Conservation (phyloP, 2,113 vertebrate species). For the Erpornis zantholeuca region DNA sequence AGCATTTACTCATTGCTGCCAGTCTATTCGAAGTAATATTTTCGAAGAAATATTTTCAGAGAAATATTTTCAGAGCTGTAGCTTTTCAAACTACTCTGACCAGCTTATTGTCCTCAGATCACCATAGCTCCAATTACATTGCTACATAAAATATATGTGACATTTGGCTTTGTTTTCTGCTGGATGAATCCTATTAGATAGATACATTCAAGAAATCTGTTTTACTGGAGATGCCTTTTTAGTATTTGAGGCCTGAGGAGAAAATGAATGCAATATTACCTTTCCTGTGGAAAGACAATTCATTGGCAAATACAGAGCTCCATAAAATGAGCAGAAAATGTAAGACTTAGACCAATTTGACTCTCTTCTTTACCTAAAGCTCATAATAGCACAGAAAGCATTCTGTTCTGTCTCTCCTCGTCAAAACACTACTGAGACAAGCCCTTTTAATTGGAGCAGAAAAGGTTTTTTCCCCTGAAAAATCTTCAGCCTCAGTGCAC, state of each 20-base stretch:
- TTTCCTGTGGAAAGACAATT: background rate
- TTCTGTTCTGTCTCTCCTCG: background rate
- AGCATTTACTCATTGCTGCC: background rate
- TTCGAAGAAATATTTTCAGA: background rate
- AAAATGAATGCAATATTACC: background rate
- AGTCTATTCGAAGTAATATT: too few relatives aligned
- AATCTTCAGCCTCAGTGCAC: background rate
- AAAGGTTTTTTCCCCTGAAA: background rate
- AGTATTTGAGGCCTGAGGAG: background rate
- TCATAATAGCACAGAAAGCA: background rate
- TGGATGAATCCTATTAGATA: background rate
- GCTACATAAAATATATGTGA: background rate
- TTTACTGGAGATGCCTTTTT: background rate
- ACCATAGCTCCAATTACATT: background rate
- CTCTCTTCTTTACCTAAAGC: background rate
- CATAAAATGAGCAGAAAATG: background rate
- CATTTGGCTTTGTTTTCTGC: background rate
- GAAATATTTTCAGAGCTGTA: background rate
- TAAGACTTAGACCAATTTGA: background rate
- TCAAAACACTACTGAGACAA: background rate
- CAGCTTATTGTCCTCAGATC: background rate
- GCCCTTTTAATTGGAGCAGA: background rate
- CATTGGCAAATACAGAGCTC: background rate
- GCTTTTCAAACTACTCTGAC: background rate
- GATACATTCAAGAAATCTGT: background rate